Base-by-base conservation (phyloP, 1,140 invertebrate genomes). In the Polypedilum vanderplanki region DNA sequence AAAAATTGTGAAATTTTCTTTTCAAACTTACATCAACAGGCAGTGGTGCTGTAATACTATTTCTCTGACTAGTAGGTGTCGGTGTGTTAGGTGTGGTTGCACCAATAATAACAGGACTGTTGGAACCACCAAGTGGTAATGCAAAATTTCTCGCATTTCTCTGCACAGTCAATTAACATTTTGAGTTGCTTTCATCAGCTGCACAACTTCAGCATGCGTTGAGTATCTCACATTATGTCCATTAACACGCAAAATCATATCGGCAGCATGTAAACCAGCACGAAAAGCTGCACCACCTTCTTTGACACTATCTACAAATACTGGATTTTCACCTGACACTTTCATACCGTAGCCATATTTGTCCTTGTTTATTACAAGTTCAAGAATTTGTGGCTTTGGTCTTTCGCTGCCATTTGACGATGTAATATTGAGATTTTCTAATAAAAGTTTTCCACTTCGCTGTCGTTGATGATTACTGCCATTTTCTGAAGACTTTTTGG, bases 301-400 rank as follows among this genome's bases (percentile, higher is more conserved):
- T 85, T 96, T 97, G 73, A 99, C 95, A 75, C 94, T 96, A 80
- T 97, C 93, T 64, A 99, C 96, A 85, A 92, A 97, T 65, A 99
- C 96, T 15, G 97, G 97, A 83, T 98, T 97, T 83, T 98, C 96
- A 73, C 97, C 97, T 82, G 93, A 91, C 78, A 85, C 81, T 81
- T 83, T 98, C 88, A 99, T 93, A 73, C 97, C 97, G 84, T 97
- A 99, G 70, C 97, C 96, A 79, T 91, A 91, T 77, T 94, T 93
- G 86, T 98, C 96, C 80, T 92, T 90, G 78, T 93, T 90, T 77
- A 98, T 91, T 76, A 95, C 91, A 77, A 98, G 91, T 77, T 88
- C 90, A 80, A 91, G 88, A 81, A 89, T 85, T 79, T 87, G 86
- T 77, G 84, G 84, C 77, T 85, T 81, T 81, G 80, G 80, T 18